These are phyloP conservation scores for Parnassius mnemosyne DNA, from an alignment of 2,888 invertebrate species.

Conservation along the genomic window DNA sequence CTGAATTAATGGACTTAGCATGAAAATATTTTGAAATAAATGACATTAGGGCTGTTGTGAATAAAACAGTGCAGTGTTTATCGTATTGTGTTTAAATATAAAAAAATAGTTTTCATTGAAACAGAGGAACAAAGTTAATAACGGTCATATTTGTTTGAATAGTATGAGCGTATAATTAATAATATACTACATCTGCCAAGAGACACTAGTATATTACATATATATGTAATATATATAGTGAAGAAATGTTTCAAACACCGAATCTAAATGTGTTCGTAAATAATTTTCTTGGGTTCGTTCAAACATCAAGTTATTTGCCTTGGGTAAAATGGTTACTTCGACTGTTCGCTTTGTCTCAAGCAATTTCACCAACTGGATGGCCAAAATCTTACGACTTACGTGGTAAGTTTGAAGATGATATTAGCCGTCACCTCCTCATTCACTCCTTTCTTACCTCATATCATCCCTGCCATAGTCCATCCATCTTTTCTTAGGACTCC, in stretches of 20 bases:
- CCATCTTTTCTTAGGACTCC: too few relatives aligned
- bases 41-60: background rate
- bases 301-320: constrained; percentile 40
- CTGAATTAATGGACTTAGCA: constrained; percentile 11
- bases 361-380: constrained; percentile 55
- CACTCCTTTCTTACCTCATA: too few relatives aligned
- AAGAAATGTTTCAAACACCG: constrained; percentile 10
- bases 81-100: background rate
- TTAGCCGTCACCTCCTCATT: too few relatives aligned
- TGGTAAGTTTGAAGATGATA: constrained; percentile 39
- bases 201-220: too few relatives aligned
- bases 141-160: constrained; percentile 2
- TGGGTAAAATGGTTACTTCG: constrained; percentile 49
- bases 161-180: constrained; percentile 2
- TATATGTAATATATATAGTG: too few relatives aligned
- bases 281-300: constrained; percentile 45
- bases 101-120: background rate
- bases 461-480: too few relatives aligned
- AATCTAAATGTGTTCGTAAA: constrained; percentile 39
- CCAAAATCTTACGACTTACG: constrained; percentile 46
- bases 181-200: background rate
- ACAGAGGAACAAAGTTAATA: background rate
- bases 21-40: background rate
- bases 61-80: background rate
- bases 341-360: constrained; percentile 49